Conservation (phyloP, 1,140 invertebrate species). For the Aricia agestis region DNA sequence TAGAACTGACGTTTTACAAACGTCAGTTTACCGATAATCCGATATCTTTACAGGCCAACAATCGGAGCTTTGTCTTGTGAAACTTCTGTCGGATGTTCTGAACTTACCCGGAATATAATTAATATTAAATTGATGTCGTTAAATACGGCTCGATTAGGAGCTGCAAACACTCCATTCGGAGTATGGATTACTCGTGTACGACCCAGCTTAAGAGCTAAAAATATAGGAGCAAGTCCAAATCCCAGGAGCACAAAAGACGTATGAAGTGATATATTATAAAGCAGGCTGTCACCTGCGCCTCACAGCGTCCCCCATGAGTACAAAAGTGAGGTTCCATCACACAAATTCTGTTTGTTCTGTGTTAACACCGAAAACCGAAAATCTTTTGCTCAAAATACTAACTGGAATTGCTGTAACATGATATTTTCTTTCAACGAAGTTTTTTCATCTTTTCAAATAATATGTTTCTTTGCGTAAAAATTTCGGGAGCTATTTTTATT, state of each 20-base stretch:
- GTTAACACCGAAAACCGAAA: neutral
- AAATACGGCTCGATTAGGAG: no score
- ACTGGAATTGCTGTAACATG: neutral
- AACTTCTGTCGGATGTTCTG: no score
- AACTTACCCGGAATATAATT: no score
- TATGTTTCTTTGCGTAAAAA: neutral
- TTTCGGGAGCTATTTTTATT: no score
- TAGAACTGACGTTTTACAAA: no score
- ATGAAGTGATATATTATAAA: slow-evolving; percentile 4
- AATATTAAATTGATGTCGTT: no score
- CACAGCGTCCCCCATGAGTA: neutral
- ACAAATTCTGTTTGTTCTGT: neutral
- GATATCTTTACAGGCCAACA: no score
- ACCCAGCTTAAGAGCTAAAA: no score
- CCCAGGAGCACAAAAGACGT: neutral
- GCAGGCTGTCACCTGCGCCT: neutral
- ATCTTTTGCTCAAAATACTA: neutral
- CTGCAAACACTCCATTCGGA: no score
- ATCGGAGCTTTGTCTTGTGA: no score
- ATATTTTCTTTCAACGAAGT: neutral
- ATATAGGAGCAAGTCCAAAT: neutral
- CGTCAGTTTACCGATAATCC: no score
- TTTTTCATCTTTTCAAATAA: neutral
- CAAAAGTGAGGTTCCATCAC: neutral
- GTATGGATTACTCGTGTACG: no score